These are phyloP conservation scores for Enteromius treurensis DNA, from an alignment of 2,797 vertebrate genomes.

Conservation along the genomic window DNA sequence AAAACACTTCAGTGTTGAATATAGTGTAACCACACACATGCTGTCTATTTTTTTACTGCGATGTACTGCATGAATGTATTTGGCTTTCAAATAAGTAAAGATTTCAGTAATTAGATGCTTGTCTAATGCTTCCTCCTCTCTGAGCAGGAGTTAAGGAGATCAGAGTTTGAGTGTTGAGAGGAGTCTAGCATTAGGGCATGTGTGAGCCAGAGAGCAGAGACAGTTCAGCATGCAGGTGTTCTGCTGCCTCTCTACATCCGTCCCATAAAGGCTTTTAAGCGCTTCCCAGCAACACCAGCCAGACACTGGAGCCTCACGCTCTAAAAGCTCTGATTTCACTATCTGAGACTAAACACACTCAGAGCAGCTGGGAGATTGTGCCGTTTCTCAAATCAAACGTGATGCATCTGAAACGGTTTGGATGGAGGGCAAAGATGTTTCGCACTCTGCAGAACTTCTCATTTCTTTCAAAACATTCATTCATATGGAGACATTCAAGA, in stretches of 20 bases:
- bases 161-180: conserved; percentile 14
- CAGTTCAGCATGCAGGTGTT: conserved; percentile 50
- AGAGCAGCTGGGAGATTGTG: conserved; percentile 6
- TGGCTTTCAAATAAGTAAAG: conserved; percentile 1
- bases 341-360: conserved; percentile 38
- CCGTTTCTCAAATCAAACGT: not conserved
- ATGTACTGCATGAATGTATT: not conserved
- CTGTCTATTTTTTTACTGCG: not conserved
- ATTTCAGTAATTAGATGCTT: not conserved
- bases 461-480: not conserved
- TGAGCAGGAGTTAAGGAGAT: not conserved
- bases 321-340: conserved; percentile 55
- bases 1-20: not conserved
- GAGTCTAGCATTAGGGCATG: conserved; percentile 24
- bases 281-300: conserved; percentile 47
- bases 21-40: not conserved
- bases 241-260: conserved; percentile 35
- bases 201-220: conserved; percentile 40
- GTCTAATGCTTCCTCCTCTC: conserved; percentile 6
- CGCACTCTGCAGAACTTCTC: not conserved
- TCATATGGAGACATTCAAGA: not conserved
- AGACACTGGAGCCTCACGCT: conserved; percentile 39
- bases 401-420: not conserved
- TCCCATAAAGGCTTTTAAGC: conserved; percentile 53
- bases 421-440: not conserved